These are phyloP conservation scores for Bembecia ichneumoniformis DNA, from an alignment of 2,888 invertebrate species.

Conservation along the genomic window DNA sequence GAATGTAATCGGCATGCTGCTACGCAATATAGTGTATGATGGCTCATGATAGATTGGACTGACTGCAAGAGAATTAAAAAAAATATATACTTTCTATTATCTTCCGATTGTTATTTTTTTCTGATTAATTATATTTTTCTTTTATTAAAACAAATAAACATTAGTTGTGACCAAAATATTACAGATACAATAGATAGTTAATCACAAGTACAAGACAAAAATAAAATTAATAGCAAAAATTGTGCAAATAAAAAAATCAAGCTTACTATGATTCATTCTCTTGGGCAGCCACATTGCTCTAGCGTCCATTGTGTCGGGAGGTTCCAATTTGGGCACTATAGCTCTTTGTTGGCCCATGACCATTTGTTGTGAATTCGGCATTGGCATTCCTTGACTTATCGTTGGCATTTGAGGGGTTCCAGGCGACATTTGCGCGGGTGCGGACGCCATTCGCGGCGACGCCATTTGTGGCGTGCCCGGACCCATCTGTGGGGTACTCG, in stretches of 20 bases:
- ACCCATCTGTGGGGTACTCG: conserved; percentile 30
- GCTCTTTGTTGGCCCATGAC: conserved; percentile 52
- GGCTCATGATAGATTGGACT: too few relatives aligned
- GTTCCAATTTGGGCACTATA: conserved; percentile 73
- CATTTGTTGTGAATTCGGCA: conserved; percentile 53
- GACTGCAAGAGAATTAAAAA: too few relatives aligned
- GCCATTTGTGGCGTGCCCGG: conserved; percentile 34
- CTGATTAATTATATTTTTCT: too few relatives aligned
- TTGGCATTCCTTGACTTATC: conserved; percentile 53
- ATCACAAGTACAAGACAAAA: conserved; percentile 19
- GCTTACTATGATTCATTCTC: conserved; percentile 78
- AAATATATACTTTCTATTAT: too few relatives aligned
- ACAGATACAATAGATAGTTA: neutral
- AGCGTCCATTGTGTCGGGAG: conserved; percentile 72
- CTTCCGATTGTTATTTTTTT: too few relatives aligned
- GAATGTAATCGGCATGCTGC: too few relatives aligned
- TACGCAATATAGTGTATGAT: too few relatives aligned
- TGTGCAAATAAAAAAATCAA: conserved; percentile 23
- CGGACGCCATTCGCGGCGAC: conserved; percentile 56
- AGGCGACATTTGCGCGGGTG: conserved; percentile 60
- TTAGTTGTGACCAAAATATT: too few relatives aligned
- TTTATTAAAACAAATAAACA: too few relatives aligned
- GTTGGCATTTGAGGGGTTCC: conserved; percentile 58
- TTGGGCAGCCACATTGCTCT: conserved; percentile 76
- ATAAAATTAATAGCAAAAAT: conserved; percentile 4